Evolutionary conservation across 1,140 invertebrate species (phyloP), one percentile per base, ranked within the genome.

Genomic region (Apis florea): DNA sequence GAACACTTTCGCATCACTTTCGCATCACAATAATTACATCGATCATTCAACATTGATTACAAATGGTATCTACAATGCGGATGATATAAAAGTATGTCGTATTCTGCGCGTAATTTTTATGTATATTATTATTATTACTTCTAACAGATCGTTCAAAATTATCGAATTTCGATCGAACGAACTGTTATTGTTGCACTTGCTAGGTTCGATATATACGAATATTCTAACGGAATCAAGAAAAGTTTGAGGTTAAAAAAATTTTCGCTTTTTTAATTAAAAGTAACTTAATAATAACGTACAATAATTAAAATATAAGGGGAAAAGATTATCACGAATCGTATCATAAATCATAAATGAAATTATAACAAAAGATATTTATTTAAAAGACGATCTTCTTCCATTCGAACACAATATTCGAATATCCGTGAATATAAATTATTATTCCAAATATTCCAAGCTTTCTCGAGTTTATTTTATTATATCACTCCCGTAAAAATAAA

Each of bases 61-160:
- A 40, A 40, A 86, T 88, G 83, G 78, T 88, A 88, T 88, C 85
- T 88, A 88, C 86, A 88, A 88, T 88, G 85, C 68, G 47, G 75
- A 85, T 88, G 79, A 82, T 87, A 88, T 26, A 88, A 88, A 88
- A 87, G 74, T 87, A 86, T 73, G 49, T 78, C 17, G 21, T 85
- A 71, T 40, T 83, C 66, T 87, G 58, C 26, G 63, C 74, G 64
- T 13, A 73, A 67, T 51, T 64, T 4, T 78, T 74, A 6, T 40
- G 0, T 17, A 26, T 53, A 54, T 64, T 24, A 66, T 67, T 53
- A 78, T 74, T 9, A 51, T 40, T 71, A 31, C 58, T 53, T 83
- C 12, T 78, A 73, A 75, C 69, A 40, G 31, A 40, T 40, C 31
- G 31, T 5, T 40, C 31, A 6, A 40, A 31, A 40, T 40, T 40